These are phyloP conservation scores for Remorina albescens DNA, from an alignment of 2,797 vertebrate genomes.

Conservation along the genomic window DNA sequence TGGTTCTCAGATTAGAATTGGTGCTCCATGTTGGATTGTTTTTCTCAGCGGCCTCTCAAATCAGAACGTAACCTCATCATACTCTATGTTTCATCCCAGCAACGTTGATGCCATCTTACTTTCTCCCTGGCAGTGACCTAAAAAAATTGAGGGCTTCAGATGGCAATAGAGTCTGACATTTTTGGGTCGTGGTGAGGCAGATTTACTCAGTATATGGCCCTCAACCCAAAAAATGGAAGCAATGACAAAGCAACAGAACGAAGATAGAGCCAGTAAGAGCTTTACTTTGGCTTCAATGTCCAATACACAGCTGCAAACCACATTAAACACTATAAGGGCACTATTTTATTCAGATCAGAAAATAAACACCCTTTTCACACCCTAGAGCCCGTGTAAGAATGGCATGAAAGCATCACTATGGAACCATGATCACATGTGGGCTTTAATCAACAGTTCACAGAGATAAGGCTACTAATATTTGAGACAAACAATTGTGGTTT, in stretches of 20 bases:
- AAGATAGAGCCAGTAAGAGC: constrained; percentile 26
- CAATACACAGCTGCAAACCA: constrained; percentile 1
- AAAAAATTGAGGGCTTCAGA: constrained; percentile 64
- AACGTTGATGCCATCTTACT: constrained; percentile 17
- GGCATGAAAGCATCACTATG: constrained; percentile 30
- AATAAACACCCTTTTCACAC: constrained; percentile 40
- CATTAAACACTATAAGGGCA: neutral
- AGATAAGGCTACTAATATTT: constrained; percentile 41
- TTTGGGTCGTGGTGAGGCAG: constrained; percentile 67
- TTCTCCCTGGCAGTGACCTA: constrained; percentile 57
- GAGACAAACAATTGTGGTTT: constrained; percentile 53
- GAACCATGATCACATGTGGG: constrained; percentile 36
- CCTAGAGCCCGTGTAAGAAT: neutral
- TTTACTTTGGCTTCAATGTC: constrained; percentile 28
- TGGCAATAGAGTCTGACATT: constrained; percentile 68
- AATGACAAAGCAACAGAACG: constrained; percentile 37
- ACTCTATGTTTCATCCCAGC: constrained; percentile 28
- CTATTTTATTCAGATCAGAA: constrained; percentile 32
- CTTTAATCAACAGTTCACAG: constrained; percentile 39
- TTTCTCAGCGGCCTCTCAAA: constrained; percentile 15
- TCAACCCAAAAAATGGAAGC: constrained; percentile 27
- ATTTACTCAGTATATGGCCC: constrained; percentile 41
- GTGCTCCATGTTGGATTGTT: constrained; percentile 17
- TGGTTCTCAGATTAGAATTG: constrained; percentile 2
- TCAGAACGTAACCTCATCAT: constrained; percentile 35